These are phyloP conservation scores for Syngnathus scovelli DNA, from an alignment of 2,113 vertebrate genomes.

Conservation along the genomic window DNA sequence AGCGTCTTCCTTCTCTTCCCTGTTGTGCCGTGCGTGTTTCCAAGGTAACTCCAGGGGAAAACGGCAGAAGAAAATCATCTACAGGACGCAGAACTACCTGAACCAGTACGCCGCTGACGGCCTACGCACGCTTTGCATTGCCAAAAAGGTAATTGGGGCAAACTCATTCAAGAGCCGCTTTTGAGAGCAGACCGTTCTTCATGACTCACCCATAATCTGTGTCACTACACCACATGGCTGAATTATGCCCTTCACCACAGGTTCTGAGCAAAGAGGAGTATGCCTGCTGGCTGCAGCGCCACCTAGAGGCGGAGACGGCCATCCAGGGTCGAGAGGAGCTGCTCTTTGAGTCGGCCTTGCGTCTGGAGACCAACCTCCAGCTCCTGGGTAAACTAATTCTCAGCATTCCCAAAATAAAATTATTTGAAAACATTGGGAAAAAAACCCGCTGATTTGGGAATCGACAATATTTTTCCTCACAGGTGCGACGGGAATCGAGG, in stretches of 20 bases:
- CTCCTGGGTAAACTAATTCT: constrained; percentile 78
- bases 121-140: constrained; percentile 92
- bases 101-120: constrained; percentile 90
- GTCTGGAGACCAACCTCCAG: constrained; percentile 88
- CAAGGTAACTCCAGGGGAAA: constrained; percentile 81
- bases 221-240: constrained; percentile 48
- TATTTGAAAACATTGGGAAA: too few relatives aligned
- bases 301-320: constrained; percentile 87
- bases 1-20: neutral
- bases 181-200: constrained; percentile 25
- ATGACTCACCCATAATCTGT: constrained; percentile 59
- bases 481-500: constrained; percentile 95
- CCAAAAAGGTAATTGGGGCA: constrained; percentile 82
- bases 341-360: constrained; percentile 85
- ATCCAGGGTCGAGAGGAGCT: constrained; percentile 88
- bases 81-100: constrained; percentile 89
- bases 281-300: constrained; percentile 84
- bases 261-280: constrained; percentile 90
- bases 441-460: too few relatives aligned
- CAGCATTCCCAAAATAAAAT: neutral
- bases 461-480: neutral
- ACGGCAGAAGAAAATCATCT: constrained; percentile 84
- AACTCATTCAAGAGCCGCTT: neutral
- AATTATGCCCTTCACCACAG: constrained; percentile 66
- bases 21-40: constrained; percentile 6